Conservation (phyloP, 2,888 invertebrate species). For the Diadegma fenestrale region DNA sequence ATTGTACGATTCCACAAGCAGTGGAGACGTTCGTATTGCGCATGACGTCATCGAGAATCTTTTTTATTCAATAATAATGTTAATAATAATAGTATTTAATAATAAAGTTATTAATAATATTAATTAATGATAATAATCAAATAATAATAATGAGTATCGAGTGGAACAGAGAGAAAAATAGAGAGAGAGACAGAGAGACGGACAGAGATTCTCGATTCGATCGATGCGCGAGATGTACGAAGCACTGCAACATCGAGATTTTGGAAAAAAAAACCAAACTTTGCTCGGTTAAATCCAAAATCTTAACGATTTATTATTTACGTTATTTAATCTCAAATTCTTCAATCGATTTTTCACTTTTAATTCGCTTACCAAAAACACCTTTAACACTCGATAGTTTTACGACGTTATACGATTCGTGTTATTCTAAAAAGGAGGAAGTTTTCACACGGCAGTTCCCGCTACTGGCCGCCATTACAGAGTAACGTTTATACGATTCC, state of each 20-base stretch:
- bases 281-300: constrained; percentile 21
- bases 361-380: constrained; percentile 66
- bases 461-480: constrained; percentile 81
- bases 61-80: constrained; percentile 37
- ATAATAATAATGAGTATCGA: constrained; percentile 65
- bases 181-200: constrained; percentile 34
- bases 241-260: constrained; percentile 64
- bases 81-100: constrained; percentile 44
- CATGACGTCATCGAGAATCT: constrained; percentile 64
- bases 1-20: constrained; percentile 67
- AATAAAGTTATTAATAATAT: constrained; percentile 39
- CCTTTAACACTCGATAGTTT: constrained; percentile 68
- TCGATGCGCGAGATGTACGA: constrained; percentile 58
- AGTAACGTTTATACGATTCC: constrained; percentile 75
- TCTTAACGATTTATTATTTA: constrained; percentile 20
- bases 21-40: constrained; percentile 59
- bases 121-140: constrained; percentile 39
- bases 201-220: constrained; percentile 59
- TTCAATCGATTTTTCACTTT: constrained; percentile 22
- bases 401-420: constrained; percentile 68
- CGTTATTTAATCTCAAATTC: constrained; percentile 28
- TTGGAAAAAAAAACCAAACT: constrained; percentile 36
- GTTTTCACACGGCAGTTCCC: constrained; percentile 80
- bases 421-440: constrained; percentile 72
- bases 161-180: constrained; percentile 14